Evolutionary conservation across 2,797 vertebrate species (phyloP).

Genomic region (Tapera naevia): DNA sequence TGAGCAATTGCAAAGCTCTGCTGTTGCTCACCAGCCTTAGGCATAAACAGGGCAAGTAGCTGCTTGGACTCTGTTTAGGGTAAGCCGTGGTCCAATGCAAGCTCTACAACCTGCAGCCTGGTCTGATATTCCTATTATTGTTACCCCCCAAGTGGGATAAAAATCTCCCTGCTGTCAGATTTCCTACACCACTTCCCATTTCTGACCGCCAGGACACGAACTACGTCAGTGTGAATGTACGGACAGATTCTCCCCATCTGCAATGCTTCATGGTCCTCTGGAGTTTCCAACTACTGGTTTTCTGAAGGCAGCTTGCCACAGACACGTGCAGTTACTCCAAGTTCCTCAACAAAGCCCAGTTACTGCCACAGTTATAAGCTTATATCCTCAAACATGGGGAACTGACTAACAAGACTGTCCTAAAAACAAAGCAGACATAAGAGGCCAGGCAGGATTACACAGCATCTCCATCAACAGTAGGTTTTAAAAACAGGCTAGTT

Average conservation of each 20-base stretch:
- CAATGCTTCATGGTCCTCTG: neutral
- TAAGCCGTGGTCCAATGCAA: neutral
- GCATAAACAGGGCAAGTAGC: conserved; percentile 27
- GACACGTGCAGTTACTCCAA: neutral
- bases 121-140: neutral
- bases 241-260: neutral
- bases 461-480: neutral
- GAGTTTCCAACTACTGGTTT: neutral
- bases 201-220: neutral
- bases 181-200: neutral
- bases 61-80: neutral
- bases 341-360: neutral
- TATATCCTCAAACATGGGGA: neutral
- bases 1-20: conserved; percentile 2
- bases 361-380: neutral
- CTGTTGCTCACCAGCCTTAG: conserved; percentile 22
- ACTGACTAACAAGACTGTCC: neutral
- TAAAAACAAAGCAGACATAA: neutral
- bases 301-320: neutral
- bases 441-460: neutral
- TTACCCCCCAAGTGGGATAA: neutral
- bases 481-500: neutral
- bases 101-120: neutral
- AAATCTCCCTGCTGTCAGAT: neutral
- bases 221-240: accelerated